Percentiles rank a stretch among this genome's conserved stretches.
phyloP scores from a whole-genome alignment of 2,888 invertebrate genomes.

The Drosophila paramelanica region DNA sequence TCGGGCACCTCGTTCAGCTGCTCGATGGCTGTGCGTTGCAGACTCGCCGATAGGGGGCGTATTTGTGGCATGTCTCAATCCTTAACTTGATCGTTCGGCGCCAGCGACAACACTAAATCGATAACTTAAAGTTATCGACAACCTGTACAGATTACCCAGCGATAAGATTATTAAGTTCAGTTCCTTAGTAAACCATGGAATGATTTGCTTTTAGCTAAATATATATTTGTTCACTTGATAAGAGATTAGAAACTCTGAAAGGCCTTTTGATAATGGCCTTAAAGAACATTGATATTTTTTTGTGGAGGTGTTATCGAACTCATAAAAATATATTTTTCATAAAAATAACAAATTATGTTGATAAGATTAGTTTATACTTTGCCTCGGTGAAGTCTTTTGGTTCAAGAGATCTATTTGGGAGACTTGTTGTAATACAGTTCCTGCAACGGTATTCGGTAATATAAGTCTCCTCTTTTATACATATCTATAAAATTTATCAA shows the following conservation, averaged over 20 bases:
- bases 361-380: no score
- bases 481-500: no score
- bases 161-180: conserved; percentile 15
- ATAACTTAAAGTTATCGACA: conserved; percentile 1
- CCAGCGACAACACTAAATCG: conserved; percentile 12
- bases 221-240: neutral
- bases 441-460: no score
- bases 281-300: neutral
- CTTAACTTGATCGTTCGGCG: conserved; percentile 7
- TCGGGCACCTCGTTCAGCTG: conserved; percentile 86
- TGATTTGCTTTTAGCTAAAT: neutral
- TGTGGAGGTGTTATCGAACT: neutral
- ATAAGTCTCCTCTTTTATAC: no score
- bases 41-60: conserved; percentile 65
- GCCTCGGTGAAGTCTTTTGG: no score
- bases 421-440: no score
- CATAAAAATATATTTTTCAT: neutral
- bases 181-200: neutral
- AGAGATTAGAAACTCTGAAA: neutral
- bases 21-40: conserved; percentile 83
- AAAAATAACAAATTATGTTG: neutral
- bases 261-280: neutral
- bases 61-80: conserved; percentile 53
- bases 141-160: neutral
- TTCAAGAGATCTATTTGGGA: no score